Evolutionary conservation across 2,888 invertebrate species (phyloP).

Genomic region (Deilephila elpenor): DNA sequence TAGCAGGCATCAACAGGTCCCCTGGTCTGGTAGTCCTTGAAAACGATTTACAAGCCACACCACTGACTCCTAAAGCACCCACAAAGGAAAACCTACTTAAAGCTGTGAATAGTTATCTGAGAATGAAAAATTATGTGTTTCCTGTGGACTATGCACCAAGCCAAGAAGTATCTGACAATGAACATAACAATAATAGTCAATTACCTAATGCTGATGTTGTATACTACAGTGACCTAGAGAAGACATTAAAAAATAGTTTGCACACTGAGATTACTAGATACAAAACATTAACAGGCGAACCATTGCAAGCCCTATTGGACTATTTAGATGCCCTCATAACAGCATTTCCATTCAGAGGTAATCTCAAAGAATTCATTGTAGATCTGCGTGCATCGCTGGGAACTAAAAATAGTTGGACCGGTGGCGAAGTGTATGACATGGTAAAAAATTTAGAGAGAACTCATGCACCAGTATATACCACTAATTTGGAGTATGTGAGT

Average conservation of each 20-base stretch:
- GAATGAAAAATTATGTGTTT: constrained; percentile 74
- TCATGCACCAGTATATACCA: constrained; percentile 83
- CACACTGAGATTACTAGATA: constrained; percentile 92
- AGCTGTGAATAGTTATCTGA: constrained; percentile 82
- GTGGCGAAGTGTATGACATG: constrained; percentile 85
- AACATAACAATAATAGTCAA: constrained; percentile 48
- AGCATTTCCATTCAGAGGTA: constrained; percentile 91
- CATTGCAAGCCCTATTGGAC: constrained; percentile 88
- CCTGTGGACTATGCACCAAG: constrained; percentile 57
- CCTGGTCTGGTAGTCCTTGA: constrained; percentile 84
- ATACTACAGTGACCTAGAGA: constrained; percentile 95
- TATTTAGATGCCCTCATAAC: constrained; percentile 89
- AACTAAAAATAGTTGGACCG: constrained; percentile 81
- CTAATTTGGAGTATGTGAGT: constrained; percentile 87
- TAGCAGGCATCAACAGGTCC: constrained; percentile 75
- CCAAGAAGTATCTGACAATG: constrained; percentile 49
- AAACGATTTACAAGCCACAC: constrained; percentile 63
- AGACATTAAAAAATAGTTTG: constrained; percentile 92
- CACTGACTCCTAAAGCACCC: constrained; percentile 69
- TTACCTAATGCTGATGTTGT: constrained; percentile 82
- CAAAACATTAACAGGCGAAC: constrained; percentile 88
- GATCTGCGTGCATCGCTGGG: constrained; percentile 83
- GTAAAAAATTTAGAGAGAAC: constrained; percentile 81
- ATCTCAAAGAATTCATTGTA: constrained; percentile 87
- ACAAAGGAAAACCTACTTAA: constrained; percentile 74